Evolutionary conservation across 2,797 vertebrate genomes (phyloP).

Genomic region (Sparus aurata): DNA sequence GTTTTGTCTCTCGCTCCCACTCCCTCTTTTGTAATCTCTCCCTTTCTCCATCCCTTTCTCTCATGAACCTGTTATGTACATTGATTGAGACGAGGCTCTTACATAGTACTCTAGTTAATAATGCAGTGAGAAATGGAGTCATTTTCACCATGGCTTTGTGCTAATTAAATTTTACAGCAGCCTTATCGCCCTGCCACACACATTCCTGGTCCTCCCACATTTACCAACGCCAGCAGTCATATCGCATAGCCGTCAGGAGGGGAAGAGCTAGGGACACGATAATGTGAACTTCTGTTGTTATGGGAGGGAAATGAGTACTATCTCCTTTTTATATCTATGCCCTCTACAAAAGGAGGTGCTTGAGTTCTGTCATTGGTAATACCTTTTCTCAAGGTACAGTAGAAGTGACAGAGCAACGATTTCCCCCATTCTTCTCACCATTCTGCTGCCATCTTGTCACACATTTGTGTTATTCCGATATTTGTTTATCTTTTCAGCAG

Average conservation of each 20-base stretch:
- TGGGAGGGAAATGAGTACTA: conserved; percentile 55
- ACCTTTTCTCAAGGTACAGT: conserved; percentile 24
- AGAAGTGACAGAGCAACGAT: conserved; percentile 3
- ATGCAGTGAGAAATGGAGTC: conserved; percentile 84
- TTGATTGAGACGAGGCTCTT: conserved; percentile 62
- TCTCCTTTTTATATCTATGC: conserved; percentile 52
- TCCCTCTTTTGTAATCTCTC: not conserved
- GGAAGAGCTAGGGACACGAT: conserved; percentile 63
- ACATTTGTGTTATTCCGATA: conserved; percentile 15
- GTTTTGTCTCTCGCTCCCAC: not conserved
- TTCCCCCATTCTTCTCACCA: not conserved
- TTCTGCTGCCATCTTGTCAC: conserved; percentile 10
- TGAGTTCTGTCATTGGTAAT: conserved; percentile 33
- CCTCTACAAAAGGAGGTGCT: conserved; percentile 37
- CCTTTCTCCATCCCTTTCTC: conserved; percentile 8
- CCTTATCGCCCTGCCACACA: conserved; percentile 88
- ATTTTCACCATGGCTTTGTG: conserved; percentile 82
- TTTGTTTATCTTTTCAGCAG: conserved; percentile 37
- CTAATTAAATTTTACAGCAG: conserved; percentile 91
- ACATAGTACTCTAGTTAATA: conserved; percentile 72
- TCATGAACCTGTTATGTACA: conserved; percentile 72
- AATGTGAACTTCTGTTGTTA: conserved; percentile 74
- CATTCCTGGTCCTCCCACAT: conserved; percentile 82
- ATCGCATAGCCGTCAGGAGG: conserved; percentile 75
- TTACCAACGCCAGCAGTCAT: conserved; percentile 78